Evolutionary conservation across 2,888 invertebrate species (phyloP), one percentile per base, ranked within the genome.

Genomic region (Pherbina coryleti): DNA sequence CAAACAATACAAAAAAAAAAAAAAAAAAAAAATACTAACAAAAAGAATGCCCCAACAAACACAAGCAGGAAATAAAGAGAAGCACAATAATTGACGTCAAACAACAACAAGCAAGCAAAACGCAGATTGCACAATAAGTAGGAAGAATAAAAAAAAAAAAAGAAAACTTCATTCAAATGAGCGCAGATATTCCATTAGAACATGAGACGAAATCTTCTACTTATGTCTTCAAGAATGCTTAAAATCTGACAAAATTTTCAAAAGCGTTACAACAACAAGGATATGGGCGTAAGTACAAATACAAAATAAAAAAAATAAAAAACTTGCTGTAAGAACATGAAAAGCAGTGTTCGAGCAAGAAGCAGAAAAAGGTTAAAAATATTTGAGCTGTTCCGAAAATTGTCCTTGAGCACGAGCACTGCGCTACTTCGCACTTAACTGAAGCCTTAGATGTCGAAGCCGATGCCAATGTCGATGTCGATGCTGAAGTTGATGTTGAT

Each of bases 341-440:
- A 64, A 31, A 64, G n/a, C 25, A 31, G 19, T 49, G 51, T 69
- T n/a, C 11, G 14, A 60, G 28, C 3, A 60, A 60, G 28, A 22
- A 5, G 8, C 14, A 5, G 7, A 51, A 22, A 25, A 69, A 44
- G 11, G 22, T 49, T 49, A n/a, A 69, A 28, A 22, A 34, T 51
- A 25, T 69, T 49, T 49, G 49, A 22, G 49, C 69, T 69, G 44
- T 44, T 62, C 51, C 73, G 70, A 62, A 73, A 73, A 62, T 62
- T 73, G 73, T 73, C 73, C 73, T 73, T 73, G 73, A 73, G 73
- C 73, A 73, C 73, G 73, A 60, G 62, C 73, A 28, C 62, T n/a
- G 44, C 37, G 60, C 73, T 73, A 25, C 73, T 73, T 73, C 49
- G 73, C 73, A 44, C 62, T 73, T 7, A 73, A 73, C 37, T 49